These are phyloP conservation scores for Rhizoglyphus robini DNA, from an alignment of 1,140 invertebrate genomes.

Conservation along the genomic window DNA sequence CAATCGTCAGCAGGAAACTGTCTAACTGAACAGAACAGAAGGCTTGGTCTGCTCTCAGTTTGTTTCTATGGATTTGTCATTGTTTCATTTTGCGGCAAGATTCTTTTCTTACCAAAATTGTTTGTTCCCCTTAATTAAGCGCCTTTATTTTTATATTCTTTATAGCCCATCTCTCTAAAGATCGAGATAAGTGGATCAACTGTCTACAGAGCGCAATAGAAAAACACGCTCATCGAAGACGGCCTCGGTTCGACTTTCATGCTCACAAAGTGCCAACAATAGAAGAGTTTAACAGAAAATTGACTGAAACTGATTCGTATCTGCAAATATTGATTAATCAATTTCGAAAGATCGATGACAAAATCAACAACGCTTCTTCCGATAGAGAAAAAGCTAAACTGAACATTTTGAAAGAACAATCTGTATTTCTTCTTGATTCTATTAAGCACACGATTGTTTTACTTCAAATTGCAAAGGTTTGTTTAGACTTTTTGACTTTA, in stretches of 20 bases:
- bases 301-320: conserved; percentile 88
- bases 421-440: conserved; percentile 68
- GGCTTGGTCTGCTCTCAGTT: no score
- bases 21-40: no score
- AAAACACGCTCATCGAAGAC: background rate
- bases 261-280: conserved; percentile 38
- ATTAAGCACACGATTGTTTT: conserved; percentile 95
- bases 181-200: conserved; percentile 87
- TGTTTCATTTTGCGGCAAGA: no score
- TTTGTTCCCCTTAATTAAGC: no score
- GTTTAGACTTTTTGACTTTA: background rate
- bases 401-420: conserved; percentile 36
- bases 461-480: conserved; percentile 88
- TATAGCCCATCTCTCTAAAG: conserved; percentile 70
- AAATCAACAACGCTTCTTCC: conserved; percentile 49
- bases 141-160: background rate
- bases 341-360: conserved; percentile 47
- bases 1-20: no score
- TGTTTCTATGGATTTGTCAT: no score
- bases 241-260: background rate
- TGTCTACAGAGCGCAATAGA: conserved; percentile 81
- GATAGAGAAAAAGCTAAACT: conserved; percentile 48
- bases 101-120: no score
- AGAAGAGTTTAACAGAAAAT: conserved; percentile 72
- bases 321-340: conserved; percentile 91